These are phyloP conservation scores for Hemistola chrysoprasaria DNA, from an alignment of 2,888 invertebrate species.

Conservation along the genomic window DNA sequence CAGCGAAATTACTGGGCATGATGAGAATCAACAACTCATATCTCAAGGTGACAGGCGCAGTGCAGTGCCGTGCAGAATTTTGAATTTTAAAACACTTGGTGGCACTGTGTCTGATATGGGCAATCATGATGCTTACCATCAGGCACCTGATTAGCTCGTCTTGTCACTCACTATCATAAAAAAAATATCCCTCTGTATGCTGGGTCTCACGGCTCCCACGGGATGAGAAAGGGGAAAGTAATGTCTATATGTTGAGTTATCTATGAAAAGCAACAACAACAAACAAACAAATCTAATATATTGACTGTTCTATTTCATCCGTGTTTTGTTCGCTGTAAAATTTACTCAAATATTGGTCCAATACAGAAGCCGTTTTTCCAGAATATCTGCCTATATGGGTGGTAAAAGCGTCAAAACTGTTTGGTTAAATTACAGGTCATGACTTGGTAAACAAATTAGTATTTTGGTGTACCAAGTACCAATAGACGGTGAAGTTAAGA, in stretches of 20 bases:
- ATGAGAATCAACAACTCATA: no score
- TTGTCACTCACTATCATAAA: no score
- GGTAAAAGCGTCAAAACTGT: constrained; percentile 17
- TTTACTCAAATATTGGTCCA: constrained; percentile 13
- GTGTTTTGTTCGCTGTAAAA: constrained; percentile 15
- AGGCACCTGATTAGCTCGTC: no score
- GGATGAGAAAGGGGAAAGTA: no score
- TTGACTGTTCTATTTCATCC: constrained; percentile 23
- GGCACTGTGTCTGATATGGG: no score
- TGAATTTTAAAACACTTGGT: no score
- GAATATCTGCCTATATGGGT: constrained; percentile 7
- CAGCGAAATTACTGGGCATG: no score
- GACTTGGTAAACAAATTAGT: constrained; percentile 17
- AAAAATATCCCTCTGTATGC: no score
- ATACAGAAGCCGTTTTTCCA: constrained; percentile 17
- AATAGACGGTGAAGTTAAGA: constrained; percentile 2
- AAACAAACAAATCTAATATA: constrained; percentile 15
- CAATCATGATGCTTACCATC: no score
- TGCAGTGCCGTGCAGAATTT: no score
- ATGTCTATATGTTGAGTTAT: neutral
- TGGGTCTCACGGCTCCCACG: no score
- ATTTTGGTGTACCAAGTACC: constrained; percentile 5
- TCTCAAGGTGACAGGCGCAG: no score
- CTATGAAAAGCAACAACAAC: constrained; percentile 10
- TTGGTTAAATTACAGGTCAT: constrained; percentile 16